Base-by-base conservation (phyloP, 2,113 vertebrate genomes). In the Dipodomys spectabilis region DNA sequence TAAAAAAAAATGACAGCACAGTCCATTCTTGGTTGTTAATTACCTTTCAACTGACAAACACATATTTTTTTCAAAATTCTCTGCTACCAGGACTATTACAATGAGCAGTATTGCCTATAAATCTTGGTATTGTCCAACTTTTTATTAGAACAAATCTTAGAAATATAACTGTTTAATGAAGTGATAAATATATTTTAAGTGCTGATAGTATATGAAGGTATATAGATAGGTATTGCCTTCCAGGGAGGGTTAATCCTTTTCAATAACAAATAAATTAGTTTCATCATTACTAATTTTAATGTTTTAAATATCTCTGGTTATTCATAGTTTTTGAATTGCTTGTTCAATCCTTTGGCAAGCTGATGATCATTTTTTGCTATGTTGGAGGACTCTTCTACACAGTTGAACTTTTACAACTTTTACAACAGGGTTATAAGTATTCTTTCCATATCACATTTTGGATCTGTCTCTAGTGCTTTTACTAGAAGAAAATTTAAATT, bases 31-130 rank as follows among this genome's bases (percentile, higher is more conserved):
- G 32, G 18, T 5, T 57, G 28, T 62, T 69, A 35, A 80, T 62
- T 45, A 87, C 82, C 39, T 68, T 5, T 86, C 53, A 53, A 62
- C 0, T 72, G 44, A 80, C 9, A 73, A 16, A 73, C 22, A 83
- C 30, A 82, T 39, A 25, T 44, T 71, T 62, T 62, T 81, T 72
- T 80, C 16, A 32, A 53, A 84, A 19, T 23, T 71, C 87, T 87
- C 84, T 91, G 78, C 23, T 84, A 71, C 62, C 82, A 19, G n/a
- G 88, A 86, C 73, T 45, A 39, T 23, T 73, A 64, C 20, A 91
- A 25, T 28, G 32, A 90, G 39, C 30, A 86, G 23, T 69, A 19
- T 44, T 67, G 32, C 65, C 64, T 39, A 12, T 65, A 75, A 92
- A 62, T 75, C 62, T 23, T 71, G 28, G 78, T 82, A 16, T 25